Conservation (phyloP, 2,797 vertebrate genomes). For the Synaphobranchus kaupii region DNA sequence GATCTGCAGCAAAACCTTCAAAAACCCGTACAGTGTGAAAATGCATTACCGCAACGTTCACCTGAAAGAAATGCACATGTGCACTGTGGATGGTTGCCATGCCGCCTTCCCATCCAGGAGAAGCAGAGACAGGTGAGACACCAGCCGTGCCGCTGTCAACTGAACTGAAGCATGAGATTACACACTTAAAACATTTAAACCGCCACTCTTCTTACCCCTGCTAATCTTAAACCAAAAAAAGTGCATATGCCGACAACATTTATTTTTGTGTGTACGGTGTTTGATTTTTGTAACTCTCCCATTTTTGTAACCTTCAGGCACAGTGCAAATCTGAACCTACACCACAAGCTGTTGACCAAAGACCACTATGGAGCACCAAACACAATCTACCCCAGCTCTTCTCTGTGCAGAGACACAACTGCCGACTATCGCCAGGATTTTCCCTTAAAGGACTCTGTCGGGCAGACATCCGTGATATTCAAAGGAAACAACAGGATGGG, state of each 20-base stretch:
- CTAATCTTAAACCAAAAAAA: not conserved
- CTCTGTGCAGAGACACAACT: constrained; percentile 79
- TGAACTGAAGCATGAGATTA: constrained; percentile 27
- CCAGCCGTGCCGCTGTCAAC: constrained; percentile 7
- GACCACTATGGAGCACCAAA: constrained; percentile 74
- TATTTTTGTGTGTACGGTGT: constrained; percentile 20
- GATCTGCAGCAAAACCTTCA: constrained; percentile 93
- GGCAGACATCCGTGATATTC: constrained; percentile 89
- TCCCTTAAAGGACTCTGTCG: constrained; percentile 69
- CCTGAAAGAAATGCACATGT: constrained; percentile 88
- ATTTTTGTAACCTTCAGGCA: constrained; percentile 79
- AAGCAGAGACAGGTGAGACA: constrained; percentile 93
- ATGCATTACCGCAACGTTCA: constrained; percentile 93
- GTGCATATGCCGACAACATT: not conserved
- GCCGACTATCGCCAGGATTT: constrained; percentile 74
- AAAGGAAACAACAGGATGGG: constrained; percentile 86
- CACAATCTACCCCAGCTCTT: constrained; percentile 70
- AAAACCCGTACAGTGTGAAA: constrained; percentile 90
- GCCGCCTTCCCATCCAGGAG: constrained; percentile 90
- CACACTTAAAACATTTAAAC: not conserved
- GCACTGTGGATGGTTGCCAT: constrained; percentile 88
- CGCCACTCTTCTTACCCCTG: not conserved
- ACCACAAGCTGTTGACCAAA: constrained; percentile 92
- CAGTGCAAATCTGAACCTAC: constrained; percentile 92
- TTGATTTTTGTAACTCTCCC: constrained; percentile 54